phyloP scores from a whole-genome alignment of 2,113 vertebrate genomes.

The Hucho hucho region DNA sequence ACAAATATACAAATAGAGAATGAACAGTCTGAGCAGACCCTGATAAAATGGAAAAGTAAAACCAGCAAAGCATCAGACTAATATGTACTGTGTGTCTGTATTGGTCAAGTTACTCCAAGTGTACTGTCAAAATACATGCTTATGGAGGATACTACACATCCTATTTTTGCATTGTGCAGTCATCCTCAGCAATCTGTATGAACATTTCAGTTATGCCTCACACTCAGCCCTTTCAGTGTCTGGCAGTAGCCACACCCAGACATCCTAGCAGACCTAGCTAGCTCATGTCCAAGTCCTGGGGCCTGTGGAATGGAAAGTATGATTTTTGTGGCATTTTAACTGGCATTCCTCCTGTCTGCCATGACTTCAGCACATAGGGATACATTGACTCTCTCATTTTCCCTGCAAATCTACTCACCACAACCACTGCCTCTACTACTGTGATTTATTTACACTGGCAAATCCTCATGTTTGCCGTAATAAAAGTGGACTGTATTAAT shows the following conservation, averaged over 20 bases:
- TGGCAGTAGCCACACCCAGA: constrained; percentile 5
- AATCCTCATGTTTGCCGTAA: constrained; percentile 1
- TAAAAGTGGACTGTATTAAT: background rate
- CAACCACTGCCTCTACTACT: background rate
- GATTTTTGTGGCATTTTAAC: constrained; percentile 17
- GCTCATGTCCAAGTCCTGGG: too few relatives aligned
- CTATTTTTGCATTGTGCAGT: background rate
- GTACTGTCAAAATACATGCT: too few relatives aligned
- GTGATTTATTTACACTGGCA: background rate
- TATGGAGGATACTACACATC: background rate
- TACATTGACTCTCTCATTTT: constrained; percentile 6
- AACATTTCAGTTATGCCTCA: constrained; percentile 21
- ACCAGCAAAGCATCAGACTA: too few relatives aligned
- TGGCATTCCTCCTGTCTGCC: constrained; percentile 27
- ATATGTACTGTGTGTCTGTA: too few relatives aligned
- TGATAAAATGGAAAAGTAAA: too few relatives aligned
- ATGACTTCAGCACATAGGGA: background rate
- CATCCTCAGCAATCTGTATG: constrained; percentile 14
- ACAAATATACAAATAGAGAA: too few relatives aligned
- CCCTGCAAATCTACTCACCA: background rate
- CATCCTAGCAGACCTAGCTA: constrained; percentile 12
- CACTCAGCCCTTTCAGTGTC: constrained; percentile 7
- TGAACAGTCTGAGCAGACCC: too few relatives aligned
- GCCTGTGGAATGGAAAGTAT: constrained; percentile 13
- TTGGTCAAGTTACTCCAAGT: too few relatives aligned